Evolutionary conservation across 2,797 vertebrate genomes (phyloP).

Genomic region (Sebastes taczanowskii): DNA sequence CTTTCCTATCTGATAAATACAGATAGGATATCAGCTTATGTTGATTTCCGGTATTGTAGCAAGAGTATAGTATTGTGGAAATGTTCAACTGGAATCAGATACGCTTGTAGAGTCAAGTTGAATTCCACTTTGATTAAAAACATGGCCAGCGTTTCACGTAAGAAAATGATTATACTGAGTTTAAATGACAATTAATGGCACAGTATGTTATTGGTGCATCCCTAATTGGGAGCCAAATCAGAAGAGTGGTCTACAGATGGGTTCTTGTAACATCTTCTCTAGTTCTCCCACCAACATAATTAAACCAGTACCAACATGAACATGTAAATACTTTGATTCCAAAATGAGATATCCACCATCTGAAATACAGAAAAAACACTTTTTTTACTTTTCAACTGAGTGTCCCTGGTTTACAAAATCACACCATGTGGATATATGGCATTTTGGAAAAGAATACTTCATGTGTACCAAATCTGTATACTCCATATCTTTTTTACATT

Average conservation of each 20-base stretch:
- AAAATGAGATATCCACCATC: conserved; percentile 49
- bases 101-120: background rate
- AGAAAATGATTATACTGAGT: background rate
- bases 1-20: background rate
- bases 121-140: background rate
- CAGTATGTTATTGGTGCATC: conserved; percentile 47
- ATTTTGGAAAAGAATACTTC: conserved; percentile 52
- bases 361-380: conserved; percentile 22
- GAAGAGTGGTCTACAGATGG: conserved; percentile 36
- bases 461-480: conserved; percentile 43
- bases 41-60: background rate
- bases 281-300: conserved; percentile 36
- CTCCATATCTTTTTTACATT: conserved; percentile 17
- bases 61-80: background rate
- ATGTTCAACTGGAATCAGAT: background rate
- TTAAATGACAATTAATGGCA: background rate
- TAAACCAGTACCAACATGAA: conserved; percentile 36
- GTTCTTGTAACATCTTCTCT: conserved; percentile 26
- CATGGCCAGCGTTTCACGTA: background rate
- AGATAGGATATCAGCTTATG: background rate
- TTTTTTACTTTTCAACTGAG: conserved; percentile 27
- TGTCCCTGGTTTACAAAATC: conserved; percentile 43
- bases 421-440: conserved; percentile 31
- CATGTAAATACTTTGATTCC: conserved; percentile 40
- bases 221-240: conserved; percentile 45